Base-by-base conservation (phyloP, 2,113 vertebrate genomes). In the Anoplopoma fimbria region DNA sequence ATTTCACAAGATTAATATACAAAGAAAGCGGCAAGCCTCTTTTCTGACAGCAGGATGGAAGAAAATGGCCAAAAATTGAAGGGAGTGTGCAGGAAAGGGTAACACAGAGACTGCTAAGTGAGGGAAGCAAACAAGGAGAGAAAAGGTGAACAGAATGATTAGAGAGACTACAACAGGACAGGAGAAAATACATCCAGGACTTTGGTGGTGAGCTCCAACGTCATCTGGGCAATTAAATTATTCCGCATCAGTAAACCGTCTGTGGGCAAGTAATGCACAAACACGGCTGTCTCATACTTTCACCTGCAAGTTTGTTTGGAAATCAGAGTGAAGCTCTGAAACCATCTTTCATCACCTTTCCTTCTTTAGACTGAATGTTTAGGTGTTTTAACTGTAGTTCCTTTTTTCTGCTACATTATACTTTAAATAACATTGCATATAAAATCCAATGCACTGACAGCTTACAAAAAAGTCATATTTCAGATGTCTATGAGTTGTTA, bases 211-310 rank as follows among this genome's bases (percentile, higher is more conserved):
- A 29, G 53, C 58, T 55, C 38, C 27, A 68, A 42, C 73, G 21
- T 90, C 87, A 88, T 89, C 76, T 76, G 77, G 84, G 75, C 84
- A 90, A 91, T 93, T 84, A 92, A 90, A 92, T 87, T 78, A 82
- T 91, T 91, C 85, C 21, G 77, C 90, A 83, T 83, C 90, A 90
- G 82, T 90, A 78, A 76, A 86, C 85, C 27, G 61, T 61, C 47
- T 65, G 74, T 83, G 80, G 79, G 84, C 57, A 81, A 62, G 69
- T 67, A 45, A 75, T 84, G 87, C 87, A 79, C 76, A 82, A 87
- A 85, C 81, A 88, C 19, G 31, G 78, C 70, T 51, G 73, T 69
- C 74, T 79, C 71, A n/a, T 33, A 68, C 12, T 19, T 77, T 69
- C 8, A 21, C 65, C 58, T 49, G 68, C 58, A 65, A 65, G 29